Evolutionary conservation across 1,140 invertebrate species (phyloP).

Genomic region (Drosophila sechellia): DNA sequence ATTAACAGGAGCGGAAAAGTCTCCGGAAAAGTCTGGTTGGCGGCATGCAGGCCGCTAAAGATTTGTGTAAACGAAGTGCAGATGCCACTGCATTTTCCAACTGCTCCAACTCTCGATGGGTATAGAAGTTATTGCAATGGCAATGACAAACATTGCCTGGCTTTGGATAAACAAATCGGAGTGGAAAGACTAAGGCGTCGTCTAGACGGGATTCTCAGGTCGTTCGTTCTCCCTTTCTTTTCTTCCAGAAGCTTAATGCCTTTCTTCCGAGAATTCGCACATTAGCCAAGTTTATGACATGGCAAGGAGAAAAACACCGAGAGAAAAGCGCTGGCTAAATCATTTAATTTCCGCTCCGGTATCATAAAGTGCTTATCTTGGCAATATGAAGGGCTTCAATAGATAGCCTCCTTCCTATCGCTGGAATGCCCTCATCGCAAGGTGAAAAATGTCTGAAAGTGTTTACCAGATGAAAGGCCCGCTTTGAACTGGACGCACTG

Average conservation of each 20-base stretch:
- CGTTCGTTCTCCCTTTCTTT: constrained; percentile 7
- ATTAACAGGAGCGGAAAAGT: constrained; percentile 56
- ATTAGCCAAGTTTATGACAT: constrained; percentile 24
- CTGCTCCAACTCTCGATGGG: constrained; percentile 21
- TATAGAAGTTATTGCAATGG: constrained; percentile 73
- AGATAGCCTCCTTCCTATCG: constrained; percentile 38
- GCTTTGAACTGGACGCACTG: constrained; percentile 38
- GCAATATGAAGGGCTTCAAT: neutral
- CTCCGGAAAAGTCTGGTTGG: neutral
- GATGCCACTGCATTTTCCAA: constrained; percentile 47
- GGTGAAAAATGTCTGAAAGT: neutral
- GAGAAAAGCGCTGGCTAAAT: constrained; percentile 56
- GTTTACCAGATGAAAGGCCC: constrained; percentile 36
- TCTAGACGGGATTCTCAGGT: constrained; percentile 42
- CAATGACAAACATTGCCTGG: constrained; percentile 74
- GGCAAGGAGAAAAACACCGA: constrained; percentile 20
- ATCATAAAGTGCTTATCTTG: constrained; percentile 58
- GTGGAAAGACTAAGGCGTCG: constrained; percentile 28
- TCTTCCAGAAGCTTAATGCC: constrained; percentile 28
- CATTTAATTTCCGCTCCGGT: constrained; percentile 61
- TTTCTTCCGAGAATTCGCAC: constrained; percentile 46
- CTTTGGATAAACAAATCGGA: constrained; percentile 63
- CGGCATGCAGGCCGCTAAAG: constrained; percentile 50
- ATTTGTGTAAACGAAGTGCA: constrained; percentile 73
- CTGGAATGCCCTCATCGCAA: neutral